Conservation (phyloP, 2,797 vertebrate species). For the Poecilia gillii region DNA sequence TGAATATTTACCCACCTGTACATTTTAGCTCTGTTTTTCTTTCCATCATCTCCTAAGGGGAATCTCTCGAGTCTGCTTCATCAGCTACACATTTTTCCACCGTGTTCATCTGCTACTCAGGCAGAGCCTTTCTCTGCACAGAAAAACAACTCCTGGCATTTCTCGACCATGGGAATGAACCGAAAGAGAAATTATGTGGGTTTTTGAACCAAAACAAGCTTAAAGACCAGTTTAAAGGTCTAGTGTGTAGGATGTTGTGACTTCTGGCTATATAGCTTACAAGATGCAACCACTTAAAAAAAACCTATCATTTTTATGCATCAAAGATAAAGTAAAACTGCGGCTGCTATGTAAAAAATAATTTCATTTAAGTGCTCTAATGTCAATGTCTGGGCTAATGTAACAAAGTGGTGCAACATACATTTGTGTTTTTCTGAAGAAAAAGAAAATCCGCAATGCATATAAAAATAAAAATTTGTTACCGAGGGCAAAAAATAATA, state of each 20-base stretch:
- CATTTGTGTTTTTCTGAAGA: not conserved
- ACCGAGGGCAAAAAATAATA: not conserved
- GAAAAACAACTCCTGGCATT: constrained; percentile 6
- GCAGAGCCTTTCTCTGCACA: not conserved
- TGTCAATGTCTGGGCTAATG: not conserved
- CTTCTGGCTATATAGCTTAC: constrained; percentile 2
- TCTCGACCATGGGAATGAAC: constrained; percentile 7
- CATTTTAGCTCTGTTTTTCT: not conserved
- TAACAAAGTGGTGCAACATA: not conserved
- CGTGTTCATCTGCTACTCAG: not conserved
- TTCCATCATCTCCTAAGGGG: not conserved
- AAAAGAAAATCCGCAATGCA: not conserved
- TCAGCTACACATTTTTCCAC: not conserved
- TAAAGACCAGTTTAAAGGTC: constrained; percentile 11
- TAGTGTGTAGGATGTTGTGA: not conserved
- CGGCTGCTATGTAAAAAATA: not conserved
- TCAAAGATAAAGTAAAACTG: not conserved
- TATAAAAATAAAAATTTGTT: not conserved
- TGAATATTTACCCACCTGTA: constrained; percentile 5
- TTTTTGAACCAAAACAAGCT: constrained; percentile 36
- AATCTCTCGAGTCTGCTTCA: not conserved
- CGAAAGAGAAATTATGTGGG: not conserved
- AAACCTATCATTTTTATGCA: not conserved
- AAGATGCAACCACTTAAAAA: not conserved
- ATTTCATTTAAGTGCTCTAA: not conserved